A percentile compares a stretch with the other conserved stretches of the same genome.
These are phyloP conservation scores for Drosophila austrosaltans DNA, from an alignment of 2,888 invertebrate species.

Conservation along the genomic window DNA sequence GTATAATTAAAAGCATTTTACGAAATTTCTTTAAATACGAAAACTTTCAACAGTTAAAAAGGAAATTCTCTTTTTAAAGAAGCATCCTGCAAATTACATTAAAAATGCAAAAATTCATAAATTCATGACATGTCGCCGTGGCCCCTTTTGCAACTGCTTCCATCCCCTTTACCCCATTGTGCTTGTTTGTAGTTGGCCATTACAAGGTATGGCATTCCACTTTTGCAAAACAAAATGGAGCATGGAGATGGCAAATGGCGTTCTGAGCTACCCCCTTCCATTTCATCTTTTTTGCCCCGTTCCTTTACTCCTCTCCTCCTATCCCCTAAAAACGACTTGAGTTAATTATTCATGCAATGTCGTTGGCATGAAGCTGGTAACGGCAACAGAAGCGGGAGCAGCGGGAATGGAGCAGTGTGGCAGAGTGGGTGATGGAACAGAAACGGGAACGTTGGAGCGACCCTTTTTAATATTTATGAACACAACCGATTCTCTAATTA, in stretches of 20 bases:
- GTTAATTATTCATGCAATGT: conserved; percentile 79
- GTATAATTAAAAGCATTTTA: not conserved
- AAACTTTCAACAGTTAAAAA: not conserved
- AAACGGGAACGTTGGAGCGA: conserved; percentile 46
- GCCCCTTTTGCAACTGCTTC: not conserved
- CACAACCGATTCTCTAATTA: conserved; percentile 81
- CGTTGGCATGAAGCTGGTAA: conserved; percentile 57
- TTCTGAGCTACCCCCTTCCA: conserved; percentile 17
- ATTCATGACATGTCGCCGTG: conserved; percentile 74
- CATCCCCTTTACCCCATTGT: conserved; percentile 19
- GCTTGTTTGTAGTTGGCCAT: conserved; percentile 37
- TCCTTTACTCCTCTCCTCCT: not conserved
- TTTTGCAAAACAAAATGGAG: conserved; percentile 72
- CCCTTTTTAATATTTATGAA: conserved; percentile 80
- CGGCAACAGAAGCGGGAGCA: conserved; percentile 8
- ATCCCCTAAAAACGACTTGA: conserved; percentile 61
- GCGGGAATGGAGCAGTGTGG: not conserved
- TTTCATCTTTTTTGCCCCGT: not conserved
- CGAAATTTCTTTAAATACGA: not conserved
- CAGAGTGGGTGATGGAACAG: no score
- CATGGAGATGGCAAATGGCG: conserved; percentile 57
- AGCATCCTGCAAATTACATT: conserved; percentile 68
- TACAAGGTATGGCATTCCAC: conserved; percentile 37
- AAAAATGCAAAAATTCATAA: conserved; percentile 78
- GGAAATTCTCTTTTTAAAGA: not conserved